Evolutionary conservation across 2,797 vertebrate species (phyloP), one percentile per base, ranked within the genome.

Genomic region (Chaenodraco wilsoni): DNA sequence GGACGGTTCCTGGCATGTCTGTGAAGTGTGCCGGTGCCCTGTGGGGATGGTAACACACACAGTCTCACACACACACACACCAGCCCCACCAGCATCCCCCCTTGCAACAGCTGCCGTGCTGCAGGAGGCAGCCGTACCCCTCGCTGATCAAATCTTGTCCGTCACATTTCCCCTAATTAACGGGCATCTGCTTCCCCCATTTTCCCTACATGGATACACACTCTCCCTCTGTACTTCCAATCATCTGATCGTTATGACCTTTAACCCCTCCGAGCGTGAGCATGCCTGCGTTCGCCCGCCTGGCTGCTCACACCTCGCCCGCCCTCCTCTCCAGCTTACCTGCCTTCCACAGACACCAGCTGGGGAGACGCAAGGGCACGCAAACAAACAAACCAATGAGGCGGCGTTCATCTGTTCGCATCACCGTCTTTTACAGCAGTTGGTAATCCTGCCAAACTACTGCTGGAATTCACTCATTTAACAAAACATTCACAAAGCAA

Each of bases 111-210:
- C 97, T 98, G 97, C 96, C 95, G 91, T 93, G 96, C 95, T 96
- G 95, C 95, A 95, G 94, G 95, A 94, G 95, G 95, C 95, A 93
- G 94, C 91, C 95, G 95, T 96, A 95, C 95, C 83, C 74, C 88
- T 93, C 89, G 95, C 97, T 97, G 96, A 96, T 97, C 96, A 94
- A 95, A 96, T 96, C 96, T 97, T 98, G 98, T 98, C 97, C 97
- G 94, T 98, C 97, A 97, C 97, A 96, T 97, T 97, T 98, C 95
- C 96, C 95, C 97, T 99, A 99, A 99, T 99, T 99, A 99, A 96
- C 93, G 95, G 97, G 97, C 98, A 98, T 98, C 97, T 99, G 97
- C 96, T 97, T 95, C 95, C 95, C 86, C 96, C 96, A 96, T 94
- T 95, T 95, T 94, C 93, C 94, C 94, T 91, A 94, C 94, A 96